These are phyloP conservation scores for Drosophila ficusphila DNA, from an alignment of 1,140 invertebrate genomes.

Conservation along the genomic window DNA sequence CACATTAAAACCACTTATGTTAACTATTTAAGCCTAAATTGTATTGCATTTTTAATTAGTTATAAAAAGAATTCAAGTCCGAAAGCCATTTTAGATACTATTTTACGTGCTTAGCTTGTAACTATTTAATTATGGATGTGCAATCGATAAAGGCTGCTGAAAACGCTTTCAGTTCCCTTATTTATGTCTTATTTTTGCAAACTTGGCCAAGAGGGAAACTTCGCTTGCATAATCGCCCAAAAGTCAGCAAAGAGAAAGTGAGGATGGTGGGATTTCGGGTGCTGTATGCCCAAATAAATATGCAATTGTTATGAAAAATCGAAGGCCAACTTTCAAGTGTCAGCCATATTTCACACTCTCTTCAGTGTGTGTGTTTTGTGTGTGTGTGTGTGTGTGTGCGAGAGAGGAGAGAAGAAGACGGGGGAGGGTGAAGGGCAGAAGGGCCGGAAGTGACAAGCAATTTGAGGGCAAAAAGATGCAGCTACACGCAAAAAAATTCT, in stretches of 20 bases:
- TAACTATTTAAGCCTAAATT: not conserved
- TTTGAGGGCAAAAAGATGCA: constrained; percentile 45
- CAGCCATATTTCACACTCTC: constrained; percentile 54
- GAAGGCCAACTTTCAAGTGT: constrained; percentile 63
- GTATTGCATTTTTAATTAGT: not conserved
- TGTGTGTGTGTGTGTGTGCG: not conserved
- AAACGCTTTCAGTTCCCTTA: not conserved
- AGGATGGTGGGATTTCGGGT: not conserved
- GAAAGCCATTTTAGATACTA: too few species aligned
- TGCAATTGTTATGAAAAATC: constrained; percentile 63
- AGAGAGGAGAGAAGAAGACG: not conserved
- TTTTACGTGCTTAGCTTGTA: not conserved
- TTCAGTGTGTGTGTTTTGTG: not conserved
- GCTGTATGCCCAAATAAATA: constrained; percentile 38
- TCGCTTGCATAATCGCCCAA: constrained; percentile 30
- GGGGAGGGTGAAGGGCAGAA: not conserved
- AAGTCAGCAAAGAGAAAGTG: not conserved
- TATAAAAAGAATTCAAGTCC: too few species aligned
- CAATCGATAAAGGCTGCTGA: not conserved
- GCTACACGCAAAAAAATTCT: not conserved
- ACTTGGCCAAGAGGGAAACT: not conserved
- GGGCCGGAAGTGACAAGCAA: constrained; percentile 41
- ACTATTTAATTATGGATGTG: not conserved
- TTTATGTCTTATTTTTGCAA: not conserved
- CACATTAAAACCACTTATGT: not conserved